Evolutionary conservation across 2,888 invertebrate genomes (phyloP), one percentile per base, ranked within the genome.

Genomic region (Oxyteleia sp.): DNA sequence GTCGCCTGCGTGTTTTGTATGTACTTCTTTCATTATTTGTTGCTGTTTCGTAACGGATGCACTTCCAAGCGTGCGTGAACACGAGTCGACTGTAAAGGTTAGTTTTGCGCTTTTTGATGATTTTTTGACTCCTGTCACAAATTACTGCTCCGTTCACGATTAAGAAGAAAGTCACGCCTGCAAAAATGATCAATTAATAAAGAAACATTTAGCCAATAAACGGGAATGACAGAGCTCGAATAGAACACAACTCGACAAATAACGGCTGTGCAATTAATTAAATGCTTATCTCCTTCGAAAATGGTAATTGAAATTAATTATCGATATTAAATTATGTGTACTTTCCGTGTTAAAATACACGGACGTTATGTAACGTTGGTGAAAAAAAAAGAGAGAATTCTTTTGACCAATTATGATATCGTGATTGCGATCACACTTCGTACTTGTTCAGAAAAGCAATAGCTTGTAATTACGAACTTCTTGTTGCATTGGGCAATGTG

Each of bases 81-180:
- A 57, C 79, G 82, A 87, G 85, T 63, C 72, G 57, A 85, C 80
- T 45, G 72, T 64, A 85, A 86, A 89, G 88, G 86, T 89, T 90
- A 87, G 86, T 86, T 87, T 86, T 66, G 32, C 45, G 11, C n/a
- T n/a, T 64, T 38, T 55, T 47, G 32, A 45, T 32, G 49, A 23
- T n/a, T n/a, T n/a, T n/a, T n/a, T n/a, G n/a, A n/a, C n/a, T n/a
- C n/a, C n/a, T n/a, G n/a, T n/a, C n/a, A n/a, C n/a, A n/a, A n/a
- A n/a, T n/a, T n/a, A n/a, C n/a, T n/a, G n/a, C n/a, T n/a, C n/a
- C n/a, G n/a, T n/a, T n/a, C n/a, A n/a, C n/a, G n/a, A n/a, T n/a
- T n/a, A n/a, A n/a, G n/a, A n/a, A n/a, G n/a, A n/a, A n/a, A n/a
- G n/a, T n/a, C n/a, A n/a, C n/a, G n/a, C n/a, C n/a, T n/a, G n/a